phyloP scores from a whole-genome alignment of 2,797 vertebrate genomes.

The Phrynocephalus guinanensis region DNA sequence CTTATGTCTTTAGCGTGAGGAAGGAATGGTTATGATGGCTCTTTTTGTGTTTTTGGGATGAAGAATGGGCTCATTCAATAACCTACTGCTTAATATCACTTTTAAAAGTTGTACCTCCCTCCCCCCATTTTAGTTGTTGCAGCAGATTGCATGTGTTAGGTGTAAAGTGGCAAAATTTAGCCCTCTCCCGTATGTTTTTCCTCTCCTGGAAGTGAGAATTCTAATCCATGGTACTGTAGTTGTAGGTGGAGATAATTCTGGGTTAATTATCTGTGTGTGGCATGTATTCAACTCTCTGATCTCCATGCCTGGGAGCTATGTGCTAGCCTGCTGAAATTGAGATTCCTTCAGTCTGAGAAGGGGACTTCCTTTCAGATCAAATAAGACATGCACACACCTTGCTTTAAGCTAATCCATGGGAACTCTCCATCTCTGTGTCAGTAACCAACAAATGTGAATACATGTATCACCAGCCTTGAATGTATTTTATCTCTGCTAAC shows the following conservation, averaged over 20 bases:
- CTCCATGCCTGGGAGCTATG: not conserved
- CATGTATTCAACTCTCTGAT: not conserved
- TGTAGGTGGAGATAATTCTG: not conserved
- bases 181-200: too few species aligned
- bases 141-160: not conserved
- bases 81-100: not conserved
- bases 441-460: not conserved
- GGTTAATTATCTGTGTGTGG: slow-evolving; percentile 11
- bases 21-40: not conserved
- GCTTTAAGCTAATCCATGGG: not conserved
- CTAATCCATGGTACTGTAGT: not conserved
- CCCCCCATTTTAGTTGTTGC: not conserved
- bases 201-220: not conserved
- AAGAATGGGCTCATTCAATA: not conserved
- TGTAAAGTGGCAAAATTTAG: not conserved
- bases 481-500: not conserved
- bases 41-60: not conserved
- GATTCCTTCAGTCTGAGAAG: not conserved
- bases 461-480: not conserved
- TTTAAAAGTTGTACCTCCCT: not conserved
- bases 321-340: not conserved
- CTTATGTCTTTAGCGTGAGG: not conserved
- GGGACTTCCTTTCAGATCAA: slow-evolving; percentile 5
- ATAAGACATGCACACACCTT: not conserved
- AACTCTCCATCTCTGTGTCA: not conserved